Evolutionary conservation across 2,113 vertebrate species (phyloP), one percentile per base, ranked within the genome.

Genomic region (Octodon degus): DNA sequence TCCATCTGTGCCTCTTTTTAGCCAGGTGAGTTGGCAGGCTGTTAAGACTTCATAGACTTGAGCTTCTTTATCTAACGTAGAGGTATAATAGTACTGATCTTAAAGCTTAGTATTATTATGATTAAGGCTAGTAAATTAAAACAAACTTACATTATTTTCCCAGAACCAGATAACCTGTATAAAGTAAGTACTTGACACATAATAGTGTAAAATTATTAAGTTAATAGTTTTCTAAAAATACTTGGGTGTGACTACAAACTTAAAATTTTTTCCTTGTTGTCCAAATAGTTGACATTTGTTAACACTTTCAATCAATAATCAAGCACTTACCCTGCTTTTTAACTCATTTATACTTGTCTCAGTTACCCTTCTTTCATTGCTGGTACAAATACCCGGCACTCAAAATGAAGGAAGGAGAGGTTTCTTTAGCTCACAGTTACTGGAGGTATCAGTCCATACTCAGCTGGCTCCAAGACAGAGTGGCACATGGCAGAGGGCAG

Each of bases 201-300:
- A 2, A 63, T 74, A 88, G 9, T 10, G 74, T 76, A 37, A 77
- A 58, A 34, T 94, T 58, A 65, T 43, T 76, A 77, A 77, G 16
- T 60, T 67, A 20, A 88, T 40, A n/a, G 32, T 86, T 82, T 86
- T 80, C 34, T 47, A 74, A 86, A 89, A 94, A 84, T 47, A 86
- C 80, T 74, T 90, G 1, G 40, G 9, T 90, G 81, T 87, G 3
- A 12, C 32, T 7, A 25, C 91, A 93, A 91, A 93, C 5, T 62
- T 95, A 65, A 82, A 19, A 53, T 30, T 30, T 37, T 95, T 83
- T 67, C 10, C n/a, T 37, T 84, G 68, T 43, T 9, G 22, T 24
- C 79, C 27, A 86, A 79, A 68, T 40, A 80, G 19, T 37, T 91
- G 84, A 58, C 7, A 86, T 79, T 24, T 77, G 53, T 91, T 89